Base-by-base conservation (phyloP, 2,113 vertebrate species). In the Glaucidium brasilianum region DNA sequence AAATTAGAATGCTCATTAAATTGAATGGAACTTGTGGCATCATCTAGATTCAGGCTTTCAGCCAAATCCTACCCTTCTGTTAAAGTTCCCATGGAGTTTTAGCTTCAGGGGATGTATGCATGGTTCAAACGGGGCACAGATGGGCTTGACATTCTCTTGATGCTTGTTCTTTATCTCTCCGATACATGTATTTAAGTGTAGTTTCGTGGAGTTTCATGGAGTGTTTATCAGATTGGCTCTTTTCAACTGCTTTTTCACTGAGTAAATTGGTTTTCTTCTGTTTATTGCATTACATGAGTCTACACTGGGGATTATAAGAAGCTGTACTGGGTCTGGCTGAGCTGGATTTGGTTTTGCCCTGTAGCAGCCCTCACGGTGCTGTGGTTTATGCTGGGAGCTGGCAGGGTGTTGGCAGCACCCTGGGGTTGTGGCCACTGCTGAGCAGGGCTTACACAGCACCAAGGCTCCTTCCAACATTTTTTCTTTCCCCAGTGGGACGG, bases 1-100 rank as follows among this genome's bases (percentile, higher is more conserved):
- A 94, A 96, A 92, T 95, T 93, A 92, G 62, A 88, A 88, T 60
- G 30, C 22, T 90, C 19, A 37, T 90, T 88, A 94, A 85, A 67
- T 19, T 88, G 75, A 88, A 94, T 85, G 63, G 74, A 90, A 86
- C 32, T 80, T 55, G 47, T 82, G 80, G 82, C 85, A 96, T 30
- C 52, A 79, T 47, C 67, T 79, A 47, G 47, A 60, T 64, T 67
- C 62, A 85, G 90, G 87, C 74, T 88, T 39, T 64, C 39, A 60
- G 84, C 85, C 93, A 96, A 94, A 82, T 52, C 80, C 45, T 82
- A 47, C 15, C 53, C 34, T 90, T 74, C 81, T 74, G 22, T 52
- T 85, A 84, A 87, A 76, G 30, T 56, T 69, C 22, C 9, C 14
- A 15, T 39, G 35, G 39, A 91, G 21, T 20, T 90, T 63, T 30